Percentiles rank a stretch among this genome's conserved stretches.
Conservation (phyloP, 2,888 invertebrate species). For the Coelopa pilipes region DNA sequence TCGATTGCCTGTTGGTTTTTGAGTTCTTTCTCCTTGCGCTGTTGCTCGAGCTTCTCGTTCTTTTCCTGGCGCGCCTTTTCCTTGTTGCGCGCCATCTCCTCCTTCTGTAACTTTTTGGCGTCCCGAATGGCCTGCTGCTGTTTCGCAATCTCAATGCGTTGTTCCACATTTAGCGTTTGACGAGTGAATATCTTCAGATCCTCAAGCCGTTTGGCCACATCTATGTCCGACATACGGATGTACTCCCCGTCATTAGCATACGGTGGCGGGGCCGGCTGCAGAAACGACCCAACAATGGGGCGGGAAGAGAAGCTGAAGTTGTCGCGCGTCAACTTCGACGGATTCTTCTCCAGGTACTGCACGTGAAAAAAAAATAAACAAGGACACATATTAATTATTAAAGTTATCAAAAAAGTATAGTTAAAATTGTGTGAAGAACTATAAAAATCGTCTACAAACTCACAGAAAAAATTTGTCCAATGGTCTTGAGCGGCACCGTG, state of each 20-base stretch:
- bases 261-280: constrained; percentile 78
- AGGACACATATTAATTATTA: neutral
- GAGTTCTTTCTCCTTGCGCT: constrained; percentile 82
- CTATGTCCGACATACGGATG: constrained; percentile 81
- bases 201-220: constrained; percentile 80
- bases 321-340: constrained; percentile 77
- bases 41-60: constrained; percentile 84
- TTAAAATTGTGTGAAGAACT: constrained; percentile 10
- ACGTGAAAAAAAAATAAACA: constrained; percentile 18
- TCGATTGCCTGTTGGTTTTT: constrained; percentile 88
- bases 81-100: constrained; percentile 70
- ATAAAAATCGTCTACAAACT: constrained; percentile 61
- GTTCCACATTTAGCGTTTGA: constrained; percentile 77
- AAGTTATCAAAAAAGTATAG: neutral
- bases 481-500: constrained; percentile 72
- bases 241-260: constrained; percentile 76
- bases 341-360: constrained; percentile 82
- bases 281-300: constrained; percentile 89
- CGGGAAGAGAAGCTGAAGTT: constrained; percentile 94
- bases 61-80: constrained; percentile 74
- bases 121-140: constrained; percentile 80
- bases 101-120: constrained; percentile 79
- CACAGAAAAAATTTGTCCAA: constrained; percentile 75
- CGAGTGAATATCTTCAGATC: constrained; percentile 75
- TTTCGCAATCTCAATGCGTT: constrained; percentile 79